Evolutionary conservation across 2,888 invertebrate species (phyloP).

Genomic region (Dilophus febrilis): DNA sequence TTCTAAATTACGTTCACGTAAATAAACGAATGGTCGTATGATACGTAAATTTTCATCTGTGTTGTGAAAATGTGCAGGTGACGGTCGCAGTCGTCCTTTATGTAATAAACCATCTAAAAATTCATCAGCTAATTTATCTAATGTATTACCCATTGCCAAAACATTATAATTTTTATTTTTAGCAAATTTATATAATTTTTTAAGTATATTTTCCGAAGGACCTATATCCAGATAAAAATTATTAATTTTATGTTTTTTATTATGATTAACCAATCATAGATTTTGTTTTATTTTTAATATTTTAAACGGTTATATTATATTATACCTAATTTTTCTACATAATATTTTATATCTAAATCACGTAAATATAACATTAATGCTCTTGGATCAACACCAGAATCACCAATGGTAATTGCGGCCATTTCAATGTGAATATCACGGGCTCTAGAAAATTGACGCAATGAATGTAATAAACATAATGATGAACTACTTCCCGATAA

Average conservation of each 20-base stretch:
- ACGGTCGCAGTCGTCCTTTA: slow-evolving; percentile 56
- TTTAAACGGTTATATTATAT: not conserved
- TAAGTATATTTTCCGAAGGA: slow-evolving; percentile 29
- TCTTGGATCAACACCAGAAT: slow-evolving; percentile 59
- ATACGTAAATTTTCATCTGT: slow-evolving; percentile 68
- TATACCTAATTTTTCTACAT: slow-evolving; percentile 50
- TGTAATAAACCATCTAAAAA: slow-evolving; percentile 69
- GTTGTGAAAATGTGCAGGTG: slow-evolving; percentile 61
- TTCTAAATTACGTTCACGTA: slow-evolving; percentile 43
- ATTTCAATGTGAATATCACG: slow-evolving; percentile 60
- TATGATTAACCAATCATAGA: not conserved
- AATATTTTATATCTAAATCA: slow-evolving; percentile 53
- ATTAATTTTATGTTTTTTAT: not conserved
- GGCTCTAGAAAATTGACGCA: slow-evolving; percentile 65
- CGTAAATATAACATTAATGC: slow-evolving; percentile 58
- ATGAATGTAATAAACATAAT: slow-evolving; percentile 63
- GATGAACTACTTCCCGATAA: slow-evolving; percentile 73
- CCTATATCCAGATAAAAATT: slow-evolving; percentile 25
- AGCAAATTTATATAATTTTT: slow-evolving; percentile 54
- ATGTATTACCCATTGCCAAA: slow-evolving; percentile 70
- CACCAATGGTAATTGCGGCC: slow-evolving; percentile 38
- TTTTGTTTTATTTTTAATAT: not conserved
- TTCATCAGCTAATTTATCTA: slow-evolving; percentile 69
- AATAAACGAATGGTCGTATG: slow-evolving; percentile 74
- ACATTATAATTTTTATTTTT: slow-evolving; percentile 67